Conservation (phyloP, 2,888 invertebrate species). For the Busseola fusca region DNA sequence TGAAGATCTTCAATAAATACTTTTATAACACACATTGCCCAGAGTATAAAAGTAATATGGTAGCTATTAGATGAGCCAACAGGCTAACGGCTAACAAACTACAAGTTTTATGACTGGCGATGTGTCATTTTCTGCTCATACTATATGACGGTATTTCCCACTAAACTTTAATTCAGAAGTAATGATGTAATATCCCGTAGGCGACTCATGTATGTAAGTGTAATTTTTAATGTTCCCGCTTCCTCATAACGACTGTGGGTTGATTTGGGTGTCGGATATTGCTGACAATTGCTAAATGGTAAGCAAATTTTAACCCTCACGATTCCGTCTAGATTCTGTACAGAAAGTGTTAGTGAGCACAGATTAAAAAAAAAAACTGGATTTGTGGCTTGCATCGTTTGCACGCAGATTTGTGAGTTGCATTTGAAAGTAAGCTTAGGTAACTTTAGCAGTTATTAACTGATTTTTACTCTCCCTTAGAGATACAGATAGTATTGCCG, state of each 20-base stretch:
- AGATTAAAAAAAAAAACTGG: background rate
- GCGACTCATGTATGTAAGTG: constrained; percentile 18
- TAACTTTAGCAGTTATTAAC: background rate
- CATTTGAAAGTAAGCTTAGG: background rate
- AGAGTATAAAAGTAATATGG: background rate
- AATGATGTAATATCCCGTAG: constrained; percentile 39
- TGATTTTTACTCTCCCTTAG: background rate
- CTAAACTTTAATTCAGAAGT: constrained; percentile 17
- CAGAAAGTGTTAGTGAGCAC: background rate
- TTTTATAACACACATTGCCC: background rate
- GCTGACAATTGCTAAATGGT: constrained; percentile 12
- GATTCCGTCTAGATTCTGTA: background rate
- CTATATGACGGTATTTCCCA: background rate
- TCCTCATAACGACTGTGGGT: constrained; percentile 28
- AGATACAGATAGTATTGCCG: background rate
- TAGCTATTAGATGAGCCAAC: background rate
- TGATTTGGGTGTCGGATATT: constrained; percentile 27
- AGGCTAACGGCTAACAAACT: background rate
- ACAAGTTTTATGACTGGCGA: background rate
- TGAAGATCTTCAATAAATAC: too few relatives aligned
- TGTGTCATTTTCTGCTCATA: constrained; percentile 19
- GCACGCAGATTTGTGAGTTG: background rate
- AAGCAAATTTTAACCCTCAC: background rate
- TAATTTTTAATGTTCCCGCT: constrained; percentile 41
- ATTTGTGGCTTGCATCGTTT: background rate